Percentiles rank a stretch among this genome's conserved stretches.
These are phyloP conservation scores for Drosophila kuntzei DNA, from an alignment of 2,888 invertebrate species.

Conservation along the genomic window DNA sequence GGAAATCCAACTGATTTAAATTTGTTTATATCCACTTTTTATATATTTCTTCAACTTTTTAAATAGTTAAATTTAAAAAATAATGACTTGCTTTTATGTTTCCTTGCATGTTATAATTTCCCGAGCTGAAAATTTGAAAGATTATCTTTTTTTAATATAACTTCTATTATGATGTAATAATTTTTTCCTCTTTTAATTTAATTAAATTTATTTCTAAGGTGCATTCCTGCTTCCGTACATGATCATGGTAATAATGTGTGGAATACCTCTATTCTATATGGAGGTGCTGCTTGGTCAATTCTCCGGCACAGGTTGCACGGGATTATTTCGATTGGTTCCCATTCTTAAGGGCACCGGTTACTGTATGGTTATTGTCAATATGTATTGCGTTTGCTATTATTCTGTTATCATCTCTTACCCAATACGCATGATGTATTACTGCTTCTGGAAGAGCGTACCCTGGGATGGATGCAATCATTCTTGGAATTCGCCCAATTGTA, in stretches of 20 bases:
- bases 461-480: conserved; percentile 92
- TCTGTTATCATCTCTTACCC: conserved; percentile 95
- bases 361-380: conserved; percentile 92
- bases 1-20: too few relatives aligned
- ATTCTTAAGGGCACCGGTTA: conserved; percentile 96
- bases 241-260: conserved; percentile 92
- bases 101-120: too few relatives aligned
- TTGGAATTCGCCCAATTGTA: conserved; percentile 93
- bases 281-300: conserved; percentile 95
- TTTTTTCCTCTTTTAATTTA: neutral
- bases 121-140: too few relatives aligned
- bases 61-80: too few relatives aligned
- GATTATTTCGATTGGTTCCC: conserved; percentile 92
- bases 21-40: too few relatives aligned
- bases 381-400: conserved; percentile 93
- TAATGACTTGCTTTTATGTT: too few relatives aligned
- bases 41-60: too few relatives aligned
- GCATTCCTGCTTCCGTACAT: conserved; percentile 95
- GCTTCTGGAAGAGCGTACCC: conserved; percentile 89
- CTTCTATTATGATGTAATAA: too few relatives aligned
- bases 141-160: too few relatives aligned
- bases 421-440: conserved; percentile 90
- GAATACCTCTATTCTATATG: conserved; percentile 94
- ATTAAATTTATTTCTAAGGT: conserved; percentile 55
- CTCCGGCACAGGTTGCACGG: conserved; percentile 92